Evolutionary conservation across 2,888 invertebrate species (phyloP).

Genomic region (Drosophila anceps): DNA sequence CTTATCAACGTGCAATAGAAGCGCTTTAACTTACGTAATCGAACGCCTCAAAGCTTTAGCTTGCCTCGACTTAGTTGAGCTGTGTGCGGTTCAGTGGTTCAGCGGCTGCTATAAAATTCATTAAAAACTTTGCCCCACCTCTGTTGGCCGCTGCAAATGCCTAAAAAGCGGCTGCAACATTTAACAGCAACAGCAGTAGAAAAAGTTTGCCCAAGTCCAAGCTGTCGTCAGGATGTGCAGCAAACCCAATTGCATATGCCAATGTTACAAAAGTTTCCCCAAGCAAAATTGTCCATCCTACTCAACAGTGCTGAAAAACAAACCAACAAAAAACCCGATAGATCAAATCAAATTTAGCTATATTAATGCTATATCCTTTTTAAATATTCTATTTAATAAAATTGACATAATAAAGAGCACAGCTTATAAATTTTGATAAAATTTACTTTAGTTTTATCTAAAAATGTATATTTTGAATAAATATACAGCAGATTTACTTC

Average conservation of each 20-base stretch:
- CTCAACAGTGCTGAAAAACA: constrained; percentile 47
- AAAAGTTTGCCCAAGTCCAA: constrained; percentile 78
- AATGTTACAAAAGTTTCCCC: constrained; percentile 71
- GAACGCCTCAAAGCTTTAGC: constrained; percentile 37
- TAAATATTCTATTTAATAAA: neutral
- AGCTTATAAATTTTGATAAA: neutral
- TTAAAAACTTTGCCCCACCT: constrained; percentile 69
- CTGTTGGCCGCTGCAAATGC: constrained; percentile 35
- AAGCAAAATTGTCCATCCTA: constrained; percentile 32
- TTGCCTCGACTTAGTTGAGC: constrained; percentile 24
- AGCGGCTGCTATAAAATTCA: constrained; percentile 78
- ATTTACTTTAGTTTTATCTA: neutral
- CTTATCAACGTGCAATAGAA: constrained; percentile 49
- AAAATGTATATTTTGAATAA: too few species aligned
- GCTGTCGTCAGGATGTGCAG: constrained; percentile 80
- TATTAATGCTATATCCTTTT: constrained; percentile 5
- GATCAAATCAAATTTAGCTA: neutral
- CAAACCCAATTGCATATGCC: constrained; percentile 81
- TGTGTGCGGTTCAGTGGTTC: constrained; percentile 46
- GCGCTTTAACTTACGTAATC: constrained; percentile 54
- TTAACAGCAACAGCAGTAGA: constrained; percentile 64
- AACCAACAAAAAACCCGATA: neutral
- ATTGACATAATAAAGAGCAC: neutral
- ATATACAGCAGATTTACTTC: too few species aligned
- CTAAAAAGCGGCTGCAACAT: constrained; percentile 64